phyloP scores from a whole-genome alignment of 53 echinoderm and acorn worm species.

The Patiria pectinifera region DNA sequence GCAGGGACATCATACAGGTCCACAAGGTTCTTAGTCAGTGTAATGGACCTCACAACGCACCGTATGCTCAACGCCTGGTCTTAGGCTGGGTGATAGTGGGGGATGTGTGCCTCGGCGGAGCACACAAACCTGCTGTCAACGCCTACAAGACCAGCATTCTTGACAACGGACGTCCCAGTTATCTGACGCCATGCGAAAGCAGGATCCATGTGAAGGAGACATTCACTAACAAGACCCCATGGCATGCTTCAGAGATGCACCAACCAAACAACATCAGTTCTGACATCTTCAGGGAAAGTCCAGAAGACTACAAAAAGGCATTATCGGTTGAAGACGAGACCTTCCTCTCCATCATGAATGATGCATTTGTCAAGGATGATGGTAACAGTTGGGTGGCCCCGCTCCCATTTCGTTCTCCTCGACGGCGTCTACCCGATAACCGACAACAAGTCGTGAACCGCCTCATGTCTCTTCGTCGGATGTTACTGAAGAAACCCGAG shows the following conservation, averaged over 20 bases:
- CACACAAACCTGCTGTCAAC: conserved; percentile 49
- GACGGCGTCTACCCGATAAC: conserved; percentile 53
- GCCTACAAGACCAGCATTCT: conserved; percentile 47
- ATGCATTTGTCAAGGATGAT: conserved; percentile 29
- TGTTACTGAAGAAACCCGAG: conserved; percentile 33
- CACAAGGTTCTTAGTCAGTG: conserved; percentile 53
- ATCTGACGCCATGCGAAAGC: conserved; percentile 55
- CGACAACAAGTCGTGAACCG: conserved; percentile 52
- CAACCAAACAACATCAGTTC: conserved; percentile 5
- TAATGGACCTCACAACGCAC: conserved; percentile 61
- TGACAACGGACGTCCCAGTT: conserved; percentile 50
- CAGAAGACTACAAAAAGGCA: conserved; percentile 47
- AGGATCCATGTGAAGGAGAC: conserved; percentile 57
- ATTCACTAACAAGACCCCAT: not conserved
- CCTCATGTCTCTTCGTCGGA: conserved; percentile 51
- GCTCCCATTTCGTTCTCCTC: conserved; percentile 41
- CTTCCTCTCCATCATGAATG: conserved; percentile 45
- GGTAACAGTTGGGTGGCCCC: conserved; percentile 48
- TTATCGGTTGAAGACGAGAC: conserved; percentile 39
- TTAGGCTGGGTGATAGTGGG: conserved; percentile 69
- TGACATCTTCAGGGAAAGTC: conserved; percentile 15
- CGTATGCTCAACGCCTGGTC: conserved; percentile 62
- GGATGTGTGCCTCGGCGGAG: conserved; percentile 56
- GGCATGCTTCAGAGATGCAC: not conserved
- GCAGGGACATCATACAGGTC: conserved; percentile 57